Percentiles rank a stretch among this genome's conserved stretches.
These are phyloP conservation scores for Myodes glareolus DNA, from an alignment of 2,113 vertebrate genomes.

Conservation along the genomic window DNA sequence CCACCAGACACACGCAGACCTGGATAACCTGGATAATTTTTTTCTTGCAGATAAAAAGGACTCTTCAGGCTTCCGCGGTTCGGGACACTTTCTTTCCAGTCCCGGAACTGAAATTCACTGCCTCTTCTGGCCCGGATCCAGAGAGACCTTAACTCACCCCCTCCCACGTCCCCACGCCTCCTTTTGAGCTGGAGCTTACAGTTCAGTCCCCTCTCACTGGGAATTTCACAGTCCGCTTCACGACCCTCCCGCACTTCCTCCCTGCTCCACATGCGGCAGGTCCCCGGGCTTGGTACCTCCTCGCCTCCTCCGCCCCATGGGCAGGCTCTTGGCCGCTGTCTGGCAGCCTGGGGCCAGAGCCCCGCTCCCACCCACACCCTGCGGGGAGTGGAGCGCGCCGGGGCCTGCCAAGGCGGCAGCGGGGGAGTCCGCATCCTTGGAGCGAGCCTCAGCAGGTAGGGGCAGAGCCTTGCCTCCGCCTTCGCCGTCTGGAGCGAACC, in stretches of 20 bases:
- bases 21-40: no score
- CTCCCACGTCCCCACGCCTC: neutral
- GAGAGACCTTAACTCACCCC: neutral
- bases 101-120: neutral
- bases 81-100: fast-evolving
- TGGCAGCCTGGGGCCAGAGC: neutral
- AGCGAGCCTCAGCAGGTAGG: neutral
- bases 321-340: neutral
- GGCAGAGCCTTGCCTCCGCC: neutral
- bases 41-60: neutral
- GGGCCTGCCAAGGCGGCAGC: neutral
- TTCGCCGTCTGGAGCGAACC: neutral
- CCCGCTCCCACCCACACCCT: neutral
- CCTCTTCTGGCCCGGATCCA: neutral
- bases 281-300: no score
- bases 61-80: no score
- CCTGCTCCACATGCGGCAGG: neutral
- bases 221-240: neutral
- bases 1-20: neutral
- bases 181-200: no score
- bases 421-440: neutral
- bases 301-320: neutral
- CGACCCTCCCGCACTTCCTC: neutral
- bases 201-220: neutral
- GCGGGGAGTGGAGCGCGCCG: neutral